Evolutionary conservation across 2,797 vertebrate genomes (phyloP).

Genomic region (Furcifer pardalis): DNA sequence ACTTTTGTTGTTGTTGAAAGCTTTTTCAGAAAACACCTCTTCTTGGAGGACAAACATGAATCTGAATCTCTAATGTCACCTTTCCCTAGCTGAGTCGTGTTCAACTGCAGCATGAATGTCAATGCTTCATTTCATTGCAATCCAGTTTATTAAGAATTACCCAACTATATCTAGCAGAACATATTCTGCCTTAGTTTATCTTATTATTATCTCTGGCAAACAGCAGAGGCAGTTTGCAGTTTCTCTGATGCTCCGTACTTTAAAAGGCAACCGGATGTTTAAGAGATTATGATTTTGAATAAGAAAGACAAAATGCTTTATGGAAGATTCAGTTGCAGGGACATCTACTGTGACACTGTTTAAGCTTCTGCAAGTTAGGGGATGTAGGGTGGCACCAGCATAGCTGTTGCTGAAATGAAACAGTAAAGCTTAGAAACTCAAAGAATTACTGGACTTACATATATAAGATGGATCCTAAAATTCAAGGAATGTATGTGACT

Average conservation of each 20-base stretch:
- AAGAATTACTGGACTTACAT: not conserved
- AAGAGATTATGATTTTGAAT: constrained; percentile 7
- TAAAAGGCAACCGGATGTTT: constrained; percentile 4
- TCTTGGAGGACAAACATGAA: not conserved
- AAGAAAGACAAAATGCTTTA: not conserved
- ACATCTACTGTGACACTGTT: not conserved
- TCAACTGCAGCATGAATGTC: not conserved
- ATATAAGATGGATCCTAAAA: not conserved
- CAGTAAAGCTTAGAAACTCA: not conserved
- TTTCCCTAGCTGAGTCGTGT: not conserved
- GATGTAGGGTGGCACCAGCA: not conserved
- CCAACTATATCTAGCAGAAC: not conserved
- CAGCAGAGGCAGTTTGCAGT: not conserved
- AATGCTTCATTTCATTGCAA: not conserved
- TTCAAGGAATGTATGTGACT: not conserved
- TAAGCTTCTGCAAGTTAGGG: not conserved
- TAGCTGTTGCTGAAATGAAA: not conserved
- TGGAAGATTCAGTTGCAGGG: not conserved
- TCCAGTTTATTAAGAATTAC: not conserved
- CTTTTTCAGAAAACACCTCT: not conserved
- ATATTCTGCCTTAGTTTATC: not conserved
- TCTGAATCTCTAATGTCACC: not conserved
- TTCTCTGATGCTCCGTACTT: not conserved
- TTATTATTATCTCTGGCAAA: not conserved
- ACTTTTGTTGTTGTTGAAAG: not conserved